Evolutionary conservation across 2,797 vertebrate genomes (phyloP).

Genomic region (Luscinia megarhynchos): DNA sequence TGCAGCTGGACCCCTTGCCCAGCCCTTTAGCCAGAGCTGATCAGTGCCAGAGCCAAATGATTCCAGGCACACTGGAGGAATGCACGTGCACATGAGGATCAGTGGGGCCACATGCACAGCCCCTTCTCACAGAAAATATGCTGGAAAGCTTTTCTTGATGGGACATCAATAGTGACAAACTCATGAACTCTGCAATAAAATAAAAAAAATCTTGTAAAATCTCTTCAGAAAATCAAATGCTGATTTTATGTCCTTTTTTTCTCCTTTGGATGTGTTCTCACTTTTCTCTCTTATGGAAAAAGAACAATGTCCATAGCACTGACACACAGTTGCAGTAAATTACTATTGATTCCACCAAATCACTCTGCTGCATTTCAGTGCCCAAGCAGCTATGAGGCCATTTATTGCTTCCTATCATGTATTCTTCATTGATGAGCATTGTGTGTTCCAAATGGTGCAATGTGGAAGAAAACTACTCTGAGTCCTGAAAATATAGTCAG

Average conservation of each 20-base stretch:
- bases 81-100: neutral
- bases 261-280: neutral
- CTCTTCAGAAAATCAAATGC: neutral
- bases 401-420: neutral
- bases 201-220: neutral
- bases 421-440: neutral
- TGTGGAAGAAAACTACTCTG: neutral
- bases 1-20: neutral
- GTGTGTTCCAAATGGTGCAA: neutral
- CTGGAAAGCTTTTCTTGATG: neutral
- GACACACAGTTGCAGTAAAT: neutral
- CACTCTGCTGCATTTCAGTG: neutral
- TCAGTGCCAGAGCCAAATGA: neutral
- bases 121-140: neutral
- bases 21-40: neutral
- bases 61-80: neutral
- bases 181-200: neutral
- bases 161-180: neutral
- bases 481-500: neutral
- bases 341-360: conserved; percentile 33
- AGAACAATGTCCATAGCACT: neutral
- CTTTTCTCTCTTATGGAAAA: neutral
- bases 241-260: neutral
- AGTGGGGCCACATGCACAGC: neutral
- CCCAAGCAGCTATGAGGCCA: neutral